Evolutionary conservation across 2,797 vertebrate species (phyloP).

Genomic region (Tokudaia tokunoshimensis): DNA sequence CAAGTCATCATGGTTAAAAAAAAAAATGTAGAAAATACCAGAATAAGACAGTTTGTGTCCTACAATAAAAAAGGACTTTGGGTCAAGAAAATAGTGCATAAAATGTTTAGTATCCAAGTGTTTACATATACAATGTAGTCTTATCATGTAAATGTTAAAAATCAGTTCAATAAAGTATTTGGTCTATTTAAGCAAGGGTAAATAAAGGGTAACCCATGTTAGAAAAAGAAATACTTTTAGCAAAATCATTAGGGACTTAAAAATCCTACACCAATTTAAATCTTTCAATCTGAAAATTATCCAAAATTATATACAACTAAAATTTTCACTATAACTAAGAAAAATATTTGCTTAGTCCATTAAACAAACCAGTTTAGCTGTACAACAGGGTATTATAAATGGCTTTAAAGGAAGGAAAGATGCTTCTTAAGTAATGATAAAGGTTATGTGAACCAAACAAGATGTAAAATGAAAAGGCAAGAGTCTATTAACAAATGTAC

Average conservation of each 20-base stretch:
- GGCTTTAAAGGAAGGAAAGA: background rate
- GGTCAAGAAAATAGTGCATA: background rate
- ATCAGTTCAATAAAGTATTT: constrained; percentile 21
- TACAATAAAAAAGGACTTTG: background rate
- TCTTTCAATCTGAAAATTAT: constrained; percentile 53
- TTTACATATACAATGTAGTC: background rate
- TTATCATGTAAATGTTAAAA: constrained; percentile 44
- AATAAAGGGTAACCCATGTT: constrained; percentile 25
- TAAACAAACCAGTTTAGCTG: constrained; percentile 41
- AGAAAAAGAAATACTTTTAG: background rate
- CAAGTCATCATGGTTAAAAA: background rate
- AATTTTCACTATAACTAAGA: constrained; percentile 50
- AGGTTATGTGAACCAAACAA: constrained; percentile 25
- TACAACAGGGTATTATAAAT: background rate
- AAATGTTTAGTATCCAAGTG: constrained; percentile 21
- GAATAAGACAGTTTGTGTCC: background rate
- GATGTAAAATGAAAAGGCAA: background rate
- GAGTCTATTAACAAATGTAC: background rate
- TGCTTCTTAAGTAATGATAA: constrained; percentile 25
- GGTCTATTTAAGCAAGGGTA: constrained; percentile 1
- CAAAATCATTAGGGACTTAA: constrained; percentile 47
- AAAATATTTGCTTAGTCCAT: constrained; percentile 41
- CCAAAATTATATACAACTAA: constrained; percentile 25
- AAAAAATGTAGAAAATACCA: background rate
- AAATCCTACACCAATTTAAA: constrained; percentile 37